A percentile compares a stretch with the other conserved stretches of the same genome.
Evolutionary conservation across 2,888 invertebrate genomes (phyloP).

Genomic region (Drosophila recens): DNA sequence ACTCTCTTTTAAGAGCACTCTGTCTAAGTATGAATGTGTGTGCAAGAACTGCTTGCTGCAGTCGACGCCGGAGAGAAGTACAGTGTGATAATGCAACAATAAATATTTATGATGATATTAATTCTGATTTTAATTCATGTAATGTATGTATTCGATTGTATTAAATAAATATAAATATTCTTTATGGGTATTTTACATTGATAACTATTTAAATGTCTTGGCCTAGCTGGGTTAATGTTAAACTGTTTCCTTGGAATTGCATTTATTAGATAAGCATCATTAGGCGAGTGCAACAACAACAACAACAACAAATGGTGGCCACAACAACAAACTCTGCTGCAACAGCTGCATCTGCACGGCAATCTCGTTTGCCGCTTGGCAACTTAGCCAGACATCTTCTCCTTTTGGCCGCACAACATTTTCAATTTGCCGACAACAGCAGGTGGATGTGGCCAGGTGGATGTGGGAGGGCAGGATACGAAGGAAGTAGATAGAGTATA

Average conservation of each 20-base stretch:
- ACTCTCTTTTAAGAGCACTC: background rate
- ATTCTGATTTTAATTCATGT: no score
- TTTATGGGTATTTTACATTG: background rate
- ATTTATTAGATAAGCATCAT: conserved; percentile 53
- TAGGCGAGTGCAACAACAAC: conserved; percentile 25
- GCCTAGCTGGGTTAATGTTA: background rate
- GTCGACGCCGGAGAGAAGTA: no score
- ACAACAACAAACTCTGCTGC: conserved; percentile 5
- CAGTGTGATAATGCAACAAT: no score
- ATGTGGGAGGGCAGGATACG: background rate
- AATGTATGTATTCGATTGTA: no score
- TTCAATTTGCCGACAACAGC: conserved; percentile 66
- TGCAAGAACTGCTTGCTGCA: background rate
- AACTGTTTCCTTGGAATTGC: conserved; percentile 17
- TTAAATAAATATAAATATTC: background rate
- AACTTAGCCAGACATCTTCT: conserved; percentile 66
- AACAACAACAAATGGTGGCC: conserved; percentile 1
- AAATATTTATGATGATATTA: no score
- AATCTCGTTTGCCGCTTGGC: conserved; percentile 55
- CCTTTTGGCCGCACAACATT: conserved; percentile 59
- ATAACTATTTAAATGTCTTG: conserved; percentile 40
- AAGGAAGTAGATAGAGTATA: conserved; percentile 1
- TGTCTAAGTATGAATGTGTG: background rate
- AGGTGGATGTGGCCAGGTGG: conserved; percentile 25
- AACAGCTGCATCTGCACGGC: conserved; percentile 25